Conservation (phyloP, 2,113 vertebrate species). For the Thermophis baileyi region DNA sequence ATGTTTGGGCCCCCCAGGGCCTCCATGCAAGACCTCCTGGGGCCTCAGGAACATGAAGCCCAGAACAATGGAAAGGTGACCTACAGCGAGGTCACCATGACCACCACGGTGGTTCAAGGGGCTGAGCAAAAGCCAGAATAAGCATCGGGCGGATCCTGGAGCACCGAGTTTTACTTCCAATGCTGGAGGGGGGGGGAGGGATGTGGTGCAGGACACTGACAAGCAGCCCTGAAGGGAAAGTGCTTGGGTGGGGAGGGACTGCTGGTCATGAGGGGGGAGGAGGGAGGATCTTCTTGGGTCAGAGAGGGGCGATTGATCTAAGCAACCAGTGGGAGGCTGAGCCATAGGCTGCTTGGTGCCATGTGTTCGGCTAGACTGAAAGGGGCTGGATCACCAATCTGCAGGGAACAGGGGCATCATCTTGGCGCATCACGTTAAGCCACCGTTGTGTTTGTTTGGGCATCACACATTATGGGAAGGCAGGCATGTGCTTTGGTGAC, state of each 20-base stretch:
- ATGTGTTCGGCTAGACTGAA: not conserved
- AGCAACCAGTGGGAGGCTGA: not conserved
- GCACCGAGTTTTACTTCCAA: not conserved
- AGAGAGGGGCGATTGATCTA: not conserved
- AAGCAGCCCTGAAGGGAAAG: not conserved
- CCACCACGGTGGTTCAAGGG: not conserved
- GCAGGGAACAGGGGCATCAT: not conserved
- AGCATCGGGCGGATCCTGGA: fast-evolving
- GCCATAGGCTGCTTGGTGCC: not conserved
- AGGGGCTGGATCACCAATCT: not conserved
- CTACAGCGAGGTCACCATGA: conserved; percentile 9
- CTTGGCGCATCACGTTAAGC: not conserved
- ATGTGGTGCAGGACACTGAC: not conserved
- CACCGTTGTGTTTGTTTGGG: not conserved
- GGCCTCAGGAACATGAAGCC: not conserved
- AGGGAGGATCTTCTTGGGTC: not conserved
- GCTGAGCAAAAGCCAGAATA: not conserved
- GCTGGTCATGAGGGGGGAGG: not conserved
- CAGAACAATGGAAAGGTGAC: not conserved
- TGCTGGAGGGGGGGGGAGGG: not conserved
- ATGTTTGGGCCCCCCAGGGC: not conserved
- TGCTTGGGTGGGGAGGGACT: not conserved
- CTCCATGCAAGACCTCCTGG: conserved; percentile 2
- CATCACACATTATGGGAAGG: not conserved
- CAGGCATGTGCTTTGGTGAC: not conserved